phyloP scores from a whole-genome alignment of 2,888 invertebrate genomes.

The Caenorhabditis sp. region DNA sequence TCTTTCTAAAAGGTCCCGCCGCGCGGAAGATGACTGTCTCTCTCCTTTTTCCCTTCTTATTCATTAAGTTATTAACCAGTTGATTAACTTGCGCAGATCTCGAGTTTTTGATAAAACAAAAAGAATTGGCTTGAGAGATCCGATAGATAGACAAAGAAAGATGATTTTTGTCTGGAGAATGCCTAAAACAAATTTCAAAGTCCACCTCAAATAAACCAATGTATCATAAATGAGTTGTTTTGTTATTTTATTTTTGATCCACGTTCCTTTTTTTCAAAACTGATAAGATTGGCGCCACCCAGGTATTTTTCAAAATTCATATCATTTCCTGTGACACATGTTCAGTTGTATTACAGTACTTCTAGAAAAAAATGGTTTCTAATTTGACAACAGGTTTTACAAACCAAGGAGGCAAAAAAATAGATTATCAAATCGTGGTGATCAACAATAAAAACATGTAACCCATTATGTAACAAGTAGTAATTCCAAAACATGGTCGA shows the following conservation, averaged over 20 bases:
- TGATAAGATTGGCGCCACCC: not conserved
- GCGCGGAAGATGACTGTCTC: slow-evolving; percentile 27
- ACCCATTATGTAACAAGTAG: not conserved
- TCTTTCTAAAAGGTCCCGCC: slow-evolving; percentile 1
- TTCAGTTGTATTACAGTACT: not conserved
- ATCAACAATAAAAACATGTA: not conserved
- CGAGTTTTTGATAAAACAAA: no score
- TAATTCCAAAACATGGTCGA: not conserved
- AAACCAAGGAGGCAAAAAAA: not conserved
- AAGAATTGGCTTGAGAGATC: not conserved
- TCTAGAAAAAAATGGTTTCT: not conserved
- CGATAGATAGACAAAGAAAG: slow-evolving; percentile 19
- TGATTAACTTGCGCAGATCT: slow-evolving; percentile 25
- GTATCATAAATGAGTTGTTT: no score
- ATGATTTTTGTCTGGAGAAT: not conserved
- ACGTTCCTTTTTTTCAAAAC: not conserved
- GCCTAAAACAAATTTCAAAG: slow-evolving; percentile 5
- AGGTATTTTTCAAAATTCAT: not conserved
- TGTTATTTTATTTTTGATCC: not conserved
- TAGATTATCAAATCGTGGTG: not conserved
- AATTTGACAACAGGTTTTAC: not conserved
- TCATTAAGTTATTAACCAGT: slow-evolving; percentile 45
- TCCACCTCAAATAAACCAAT: not conserved
- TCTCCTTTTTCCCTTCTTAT: slow-evolving; percentile 29
- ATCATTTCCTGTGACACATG: not conserved